Percentiles rank a stretch among this genome's conserved stretches.
Conservation (phyloP, 1,140 invertebrate species). For the Euglossa dilemma region DNA sequence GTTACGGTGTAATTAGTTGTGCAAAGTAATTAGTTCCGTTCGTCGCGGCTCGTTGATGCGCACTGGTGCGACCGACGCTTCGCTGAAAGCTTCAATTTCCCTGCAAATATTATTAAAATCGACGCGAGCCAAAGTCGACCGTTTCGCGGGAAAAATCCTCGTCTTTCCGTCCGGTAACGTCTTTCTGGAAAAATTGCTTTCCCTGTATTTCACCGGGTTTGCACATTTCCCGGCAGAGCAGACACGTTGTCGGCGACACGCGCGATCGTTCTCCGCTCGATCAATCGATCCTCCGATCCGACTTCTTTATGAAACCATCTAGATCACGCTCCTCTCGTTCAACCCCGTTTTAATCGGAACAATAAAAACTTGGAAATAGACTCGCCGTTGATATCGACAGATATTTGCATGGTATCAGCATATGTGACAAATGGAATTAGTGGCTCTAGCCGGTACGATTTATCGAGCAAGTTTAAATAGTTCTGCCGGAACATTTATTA, state of each 20-base stretch:
- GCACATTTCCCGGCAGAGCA: neutral
- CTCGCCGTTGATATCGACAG: neutral
- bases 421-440: too few relatives aligned
- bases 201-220: neutral
- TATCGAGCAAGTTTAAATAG: slow-evolving; percentile 11
- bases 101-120: slow-evolving; percentile 7
- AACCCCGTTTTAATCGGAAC: neutral
- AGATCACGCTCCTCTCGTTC: neutral
- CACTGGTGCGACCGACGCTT: neutral
- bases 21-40: slow-evolving; percentile 28
- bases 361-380: neutral
- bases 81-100: neutral
- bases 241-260: neutral
- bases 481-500: neutral
- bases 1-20: slow-evolving; percentile 10
- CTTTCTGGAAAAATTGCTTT: neutral
- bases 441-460: neutral
- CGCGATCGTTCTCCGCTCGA: neutral
- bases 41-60: neutral
- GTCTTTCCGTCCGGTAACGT: neutral
- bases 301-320: neutral
- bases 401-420: neutral
- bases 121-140: neutral
- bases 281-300: neutral
- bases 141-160: neutral